These are phyloP conservation scores for Yponomeuta cagnagella DNA, from an alignment of 2,888 invertebrate species.

Conservation along the genomic window DNA sequence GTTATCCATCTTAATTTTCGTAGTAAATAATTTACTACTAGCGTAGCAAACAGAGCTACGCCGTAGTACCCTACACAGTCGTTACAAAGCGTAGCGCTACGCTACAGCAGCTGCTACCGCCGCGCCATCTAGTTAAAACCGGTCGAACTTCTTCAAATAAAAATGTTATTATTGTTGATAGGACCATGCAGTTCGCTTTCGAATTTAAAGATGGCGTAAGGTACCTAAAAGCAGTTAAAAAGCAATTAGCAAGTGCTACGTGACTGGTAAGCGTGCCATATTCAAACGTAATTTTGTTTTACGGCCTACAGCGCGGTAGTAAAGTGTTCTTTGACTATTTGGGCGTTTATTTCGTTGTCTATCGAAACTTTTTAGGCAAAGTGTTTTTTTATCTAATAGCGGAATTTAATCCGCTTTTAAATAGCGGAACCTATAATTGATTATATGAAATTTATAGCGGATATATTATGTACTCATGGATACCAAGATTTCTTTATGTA, in stretches of 20 bases:
- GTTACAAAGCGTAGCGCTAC: neutral
- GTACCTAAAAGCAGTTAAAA: neutral
- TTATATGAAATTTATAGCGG: neutral
- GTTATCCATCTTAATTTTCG: too few relatives aligned
- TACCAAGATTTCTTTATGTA: too few relatives aligned
- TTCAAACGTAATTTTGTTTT: constrained; percentile 11
- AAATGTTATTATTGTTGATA: neutral
- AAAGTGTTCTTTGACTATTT: neutral
- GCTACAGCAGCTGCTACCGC: neutral
- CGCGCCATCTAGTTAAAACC: neutral
- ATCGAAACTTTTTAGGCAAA: too few relatives aligned
- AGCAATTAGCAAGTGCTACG: constrained; percentile 7
- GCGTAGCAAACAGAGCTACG: neutral
- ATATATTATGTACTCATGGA: too few relatives aligned
- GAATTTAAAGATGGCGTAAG: neutral
- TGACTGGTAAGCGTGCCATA: constrained; percentile 7
- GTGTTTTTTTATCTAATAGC: too few relatives aligned
- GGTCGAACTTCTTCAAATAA: neutral
- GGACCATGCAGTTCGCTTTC: neutral
- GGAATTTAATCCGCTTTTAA: too few relatives aligned
- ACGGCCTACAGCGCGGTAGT: neutral
- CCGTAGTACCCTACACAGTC: neutral
- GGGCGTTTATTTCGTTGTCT: neutral
- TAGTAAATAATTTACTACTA: neutral
- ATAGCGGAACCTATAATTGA: neutral